These are phyloP conservation scores for Chamaea fasciata DNA, from an alignment of 2,113 vertebrate genomes.

Conservation along the genomic window DNA sequence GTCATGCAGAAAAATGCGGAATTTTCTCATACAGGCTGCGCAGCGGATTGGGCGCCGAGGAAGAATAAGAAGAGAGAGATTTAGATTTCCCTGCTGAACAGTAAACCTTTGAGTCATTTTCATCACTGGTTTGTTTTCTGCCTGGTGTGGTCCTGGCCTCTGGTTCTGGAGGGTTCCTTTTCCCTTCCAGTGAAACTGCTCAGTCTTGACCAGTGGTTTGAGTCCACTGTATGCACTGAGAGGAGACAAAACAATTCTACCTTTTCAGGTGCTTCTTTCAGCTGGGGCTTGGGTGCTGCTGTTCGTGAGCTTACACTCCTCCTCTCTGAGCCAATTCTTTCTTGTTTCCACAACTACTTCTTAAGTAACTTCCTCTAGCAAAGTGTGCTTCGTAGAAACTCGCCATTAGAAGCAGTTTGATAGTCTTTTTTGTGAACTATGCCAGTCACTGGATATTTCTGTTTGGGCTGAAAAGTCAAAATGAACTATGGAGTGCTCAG, in stretches of 20 bases:
- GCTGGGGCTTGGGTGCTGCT: not conserved
- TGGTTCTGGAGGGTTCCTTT: not conserved
- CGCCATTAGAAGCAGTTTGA: not conserved
- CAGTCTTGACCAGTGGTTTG: not conserved
- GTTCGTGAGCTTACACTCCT: not conserved
- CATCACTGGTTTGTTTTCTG: not conserved
- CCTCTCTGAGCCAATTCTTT: not conserved
- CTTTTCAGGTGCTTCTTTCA: not conserved
- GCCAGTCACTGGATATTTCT: not conserved
- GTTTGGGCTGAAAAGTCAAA: not conserved
- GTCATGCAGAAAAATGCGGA: not conserved
- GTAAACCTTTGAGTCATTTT: not conserved
- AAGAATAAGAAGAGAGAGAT: not conserved
- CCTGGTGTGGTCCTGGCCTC: not conserved
- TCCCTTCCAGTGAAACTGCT: not conserved
- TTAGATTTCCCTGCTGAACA: not conserved
- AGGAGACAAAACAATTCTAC: not conserved
- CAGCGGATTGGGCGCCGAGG: not conserved
- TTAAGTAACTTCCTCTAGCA: slow-evolving; percentile 10
- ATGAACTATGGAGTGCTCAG: not conserved
- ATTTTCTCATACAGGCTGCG: not conserved
- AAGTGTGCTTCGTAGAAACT: slow-evolving; percentile 14
- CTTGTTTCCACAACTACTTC: not conserved
- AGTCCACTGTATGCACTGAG: not conserved
- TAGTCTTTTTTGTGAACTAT: not conserved